phyloP scores from a whole-genome alignment of 2,888 invertebrate species.

The Drosophila mimica region DNA sequence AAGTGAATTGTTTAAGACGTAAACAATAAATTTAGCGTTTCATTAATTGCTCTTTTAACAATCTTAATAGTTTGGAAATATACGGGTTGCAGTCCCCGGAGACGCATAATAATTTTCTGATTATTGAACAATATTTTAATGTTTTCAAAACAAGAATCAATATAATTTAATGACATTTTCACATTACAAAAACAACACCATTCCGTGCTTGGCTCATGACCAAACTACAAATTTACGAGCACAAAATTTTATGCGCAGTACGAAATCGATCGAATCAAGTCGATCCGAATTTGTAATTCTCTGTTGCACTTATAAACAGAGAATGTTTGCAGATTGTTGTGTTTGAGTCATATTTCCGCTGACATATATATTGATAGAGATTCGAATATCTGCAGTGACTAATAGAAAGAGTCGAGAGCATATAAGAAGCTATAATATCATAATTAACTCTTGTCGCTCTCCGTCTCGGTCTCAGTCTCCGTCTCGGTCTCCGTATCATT shows the following conservation, averaged over 20 bases:
- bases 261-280: constrained; percentile 35
- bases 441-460: constrained; percentile 1
- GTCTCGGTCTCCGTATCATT: background rate
- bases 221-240: constrained; percentile 30
- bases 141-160: background rate
- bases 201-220: constrained; percentile 23
- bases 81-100: background rate
- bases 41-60: background rate
- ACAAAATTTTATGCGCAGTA: constrained; percentile 23
- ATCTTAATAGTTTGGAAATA: background rate
- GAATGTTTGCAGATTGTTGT: background rate
- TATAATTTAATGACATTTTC: constrained; percentile 35
- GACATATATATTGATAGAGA: constrained; percentile 19
- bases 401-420: constrained; percentile 20
- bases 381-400: constrained; percentile 33
- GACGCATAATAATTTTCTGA: constrained; percentile 11
- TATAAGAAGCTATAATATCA: constrained; percentile 23
- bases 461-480: background rate
- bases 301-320: background rate
- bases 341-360: constrained; percentile 44
- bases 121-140: background rate
- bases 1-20: background rate
- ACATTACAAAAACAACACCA: constrained; percentile 18
- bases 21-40: background rate
- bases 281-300: background rate